These are phyloP conservation scores for Leucoptera coffeella DNA, from an alignment of 2,888 invertebrate species.

Conservation along the genomic window DNA sequence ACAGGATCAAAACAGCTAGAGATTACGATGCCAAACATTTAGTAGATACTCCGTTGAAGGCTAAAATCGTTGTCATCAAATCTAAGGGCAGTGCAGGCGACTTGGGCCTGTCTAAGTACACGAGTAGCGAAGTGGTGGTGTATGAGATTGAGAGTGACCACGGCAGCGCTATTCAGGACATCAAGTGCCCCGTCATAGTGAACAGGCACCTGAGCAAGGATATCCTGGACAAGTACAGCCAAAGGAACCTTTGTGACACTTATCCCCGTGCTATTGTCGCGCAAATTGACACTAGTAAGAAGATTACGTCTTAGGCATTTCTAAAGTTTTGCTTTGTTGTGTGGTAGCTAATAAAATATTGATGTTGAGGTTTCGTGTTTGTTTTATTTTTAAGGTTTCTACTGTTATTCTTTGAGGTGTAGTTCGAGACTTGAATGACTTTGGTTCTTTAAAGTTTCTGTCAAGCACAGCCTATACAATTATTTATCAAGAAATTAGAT, in stretches of 20 bases:
- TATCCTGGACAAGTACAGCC: constrained; percentile 8
- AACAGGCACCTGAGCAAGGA: constrained; percentile 15
- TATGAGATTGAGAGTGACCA: constrained; percentile 13
- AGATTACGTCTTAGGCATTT: too few species aligned
- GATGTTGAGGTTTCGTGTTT: too few species aligned
- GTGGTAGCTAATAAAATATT: too few species aligned
- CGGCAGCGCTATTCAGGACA: constrained; percentile 10
- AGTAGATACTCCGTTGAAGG: constrained; percentile 9
- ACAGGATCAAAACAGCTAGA: constrained; percentile 10
- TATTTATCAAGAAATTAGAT: too few species aligned
- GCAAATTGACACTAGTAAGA: too few species aligned
- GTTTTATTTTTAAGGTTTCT: too few species aligned
- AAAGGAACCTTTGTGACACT: neutral
- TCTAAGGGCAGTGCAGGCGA: constrained; percentile 4
- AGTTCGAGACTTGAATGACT: too few species aligned
- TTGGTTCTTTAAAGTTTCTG: too few species aligned
- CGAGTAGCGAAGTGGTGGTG: constrained; percentile 10
- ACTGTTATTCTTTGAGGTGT: too few species aligned
- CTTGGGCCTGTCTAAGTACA: constrained; percentile 10
- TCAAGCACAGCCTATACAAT: too few species aligned
- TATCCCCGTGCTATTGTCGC: too few species aligned
- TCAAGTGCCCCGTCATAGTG: constrained; percentile 14
- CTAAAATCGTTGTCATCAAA: constrained; percentile 14
- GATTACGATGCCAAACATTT: constrained; percentile 7
- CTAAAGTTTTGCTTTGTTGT: too few species aligned